These are phyloP conservation scores for Polietes domitor DNA, from an alignment of 2,888 invertebrate species.

Conservation along the genomic window DNA sequence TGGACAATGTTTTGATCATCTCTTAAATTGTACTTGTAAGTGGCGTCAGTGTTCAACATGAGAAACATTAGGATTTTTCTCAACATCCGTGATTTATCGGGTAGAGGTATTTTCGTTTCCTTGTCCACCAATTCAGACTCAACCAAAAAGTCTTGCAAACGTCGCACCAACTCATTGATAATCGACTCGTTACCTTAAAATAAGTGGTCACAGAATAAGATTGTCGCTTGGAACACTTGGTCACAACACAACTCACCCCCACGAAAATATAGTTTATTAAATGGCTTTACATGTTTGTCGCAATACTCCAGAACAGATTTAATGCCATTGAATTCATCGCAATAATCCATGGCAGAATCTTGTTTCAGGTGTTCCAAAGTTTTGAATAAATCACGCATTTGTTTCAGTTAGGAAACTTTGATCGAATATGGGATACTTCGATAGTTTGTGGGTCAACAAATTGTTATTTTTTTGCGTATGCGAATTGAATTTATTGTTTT, in stretches of 20 bases:
- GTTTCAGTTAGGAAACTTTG: constrained; percentile 7
- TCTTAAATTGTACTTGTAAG: constrained; percentile 73
- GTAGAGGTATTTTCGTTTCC: constrained; percentile 63
- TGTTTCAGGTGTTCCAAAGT: constrained; percentile 70
- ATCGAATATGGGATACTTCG: not conserved
- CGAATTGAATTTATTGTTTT: no score
- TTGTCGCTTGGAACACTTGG: not conserved
- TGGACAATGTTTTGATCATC: constrained; percentile 72
- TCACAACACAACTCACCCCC: constrained; percentile 70
- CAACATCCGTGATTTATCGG: constrained; percentile 63
- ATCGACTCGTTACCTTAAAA: constrained; percentile 72
- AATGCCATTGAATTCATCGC: constrained; percentile 74
- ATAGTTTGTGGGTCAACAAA: no score
- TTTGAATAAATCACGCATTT: constrained; percentile 73
- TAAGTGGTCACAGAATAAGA: not conserved
- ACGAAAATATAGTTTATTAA: constrained; percentile 73
- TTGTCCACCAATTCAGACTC: constrained; percentile 68
- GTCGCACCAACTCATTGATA: constrained; percentile 72
- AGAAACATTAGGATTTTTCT: constrained; percentile 76
- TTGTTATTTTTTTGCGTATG: no score
- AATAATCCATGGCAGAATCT: constrained; percentile 74
- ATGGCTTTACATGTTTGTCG: constrained; percentile 72
- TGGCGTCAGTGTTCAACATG: constrained; percentile 74
- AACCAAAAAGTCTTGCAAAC: constrained; percentile 69
- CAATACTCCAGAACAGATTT: constrained; percentile 74